These are phyloP conservation scores for Odontophorus gujanensis DNA, from an alignment of 2,113 vertebrate genomes.

Conservation along the genomic window DNA sequence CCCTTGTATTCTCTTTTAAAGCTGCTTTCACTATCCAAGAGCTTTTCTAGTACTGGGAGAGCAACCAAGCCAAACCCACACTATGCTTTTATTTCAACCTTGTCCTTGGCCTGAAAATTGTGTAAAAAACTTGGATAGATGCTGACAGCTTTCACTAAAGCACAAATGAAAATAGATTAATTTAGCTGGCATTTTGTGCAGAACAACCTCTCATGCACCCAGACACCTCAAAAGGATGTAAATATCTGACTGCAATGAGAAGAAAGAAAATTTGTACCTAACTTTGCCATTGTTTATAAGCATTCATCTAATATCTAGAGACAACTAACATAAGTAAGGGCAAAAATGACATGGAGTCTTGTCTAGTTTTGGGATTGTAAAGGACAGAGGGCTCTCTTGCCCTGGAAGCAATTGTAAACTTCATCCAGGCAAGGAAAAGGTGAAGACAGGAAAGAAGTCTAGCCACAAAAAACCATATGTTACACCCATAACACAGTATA, in stretches of 20 bases:
- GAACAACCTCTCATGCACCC: fast-evolving
- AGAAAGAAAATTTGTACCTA: not conserved
- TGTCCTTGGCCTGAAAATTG: not conserved
- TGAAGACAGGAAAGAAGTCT: not conserved
- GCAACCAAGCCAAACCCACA: not conserved
- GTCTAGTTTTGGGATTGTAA: not conserved
- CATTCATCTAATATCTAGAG: not conserved
- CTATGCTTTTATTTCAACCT: not conserved
- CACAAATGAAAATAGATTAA: not conserved
- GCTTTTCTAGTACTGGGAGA: not conserved
- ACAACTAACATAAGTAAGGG: not conserved
- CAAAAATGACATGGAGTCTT: not conserved
- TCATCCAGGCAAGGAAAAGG: not conserved
- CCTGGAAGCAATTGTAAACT: not conserved
- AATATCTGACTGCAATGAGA: not conserved
- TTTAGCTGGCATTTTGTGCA: not conserved
- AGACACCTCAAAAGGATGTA: not conserved
- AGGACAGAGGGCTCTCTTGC: not conserved
- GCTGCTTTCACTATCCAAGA: not conserved
- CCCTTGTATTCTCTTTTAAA: not conserved
- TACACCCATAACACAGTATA: not conserved
- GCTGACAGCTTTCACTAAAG: not conserved
- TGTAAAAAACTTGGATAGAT: not conserved
- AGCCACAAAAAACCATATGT: fast-evolving
- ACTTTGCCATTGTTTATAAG: not conserved